Base-by-base conservation (phyloP, 2,113 vertebrate species). In the Tychaedon coryphoeus region DNA sequence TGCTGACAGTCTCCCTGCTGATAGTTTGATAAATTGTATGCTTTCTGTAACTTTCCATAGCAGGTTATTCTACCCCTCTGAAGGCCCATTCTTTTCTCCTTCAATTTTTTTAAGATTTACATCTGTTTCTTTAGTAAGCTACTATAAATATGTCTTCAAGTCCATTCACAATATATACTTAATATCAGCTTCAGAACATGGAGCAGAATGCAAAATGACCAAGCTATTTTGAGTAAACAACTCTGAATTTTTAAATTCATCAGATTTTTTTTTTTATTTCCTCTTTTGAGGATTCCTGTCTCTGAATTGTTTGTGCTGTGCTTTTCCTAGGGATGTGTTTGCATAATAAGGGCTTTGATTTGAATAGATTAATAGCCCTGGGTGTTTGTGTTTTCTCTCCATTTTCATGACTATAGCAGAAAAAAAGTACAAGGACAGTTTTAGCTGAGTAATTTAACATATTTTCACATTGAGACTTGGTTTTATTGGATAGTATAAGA, bases 71-170 rank as follows among this genome's bases (percentile, higher is more conserved):
- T 87, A 45, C 29, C 26, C 33, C 70, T 93, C 69, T 65, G 57
- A 64, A 69, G 47, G 71, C 60, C 34, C 33, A 80, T 70, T 93
- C 50, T 84, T 87, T 53, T 34, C 26, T 95, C 25, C 38, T 53
- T 84, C 92, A 48, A 71, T 77, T 95, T 90, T 91, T 94, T 87
- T 83, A 62, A 95, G 77, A 95, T 95, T 93, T 95, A 87, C 81
- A 82, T 95, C 89, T 76, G 58, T 92, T 97, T 85, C 42, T 79
- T 76, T 84, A 78, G 61, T 33, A 61, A 75, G 79, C n/a, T 50
- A 6, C 58, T 66, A 73, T 66, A 89, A 88, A 93, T 61, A 48
- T 77, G 50, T 77, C 73, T 93, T 90, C 47, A 77, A 86, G 60
- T 77, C 67, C 71, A 50, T 75, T 94, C 92, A 84, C 42, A 90